phyloP scores from a whole-genome alignment of 2,797 vertebrate genomes.

The Karalla daura region DNA sequence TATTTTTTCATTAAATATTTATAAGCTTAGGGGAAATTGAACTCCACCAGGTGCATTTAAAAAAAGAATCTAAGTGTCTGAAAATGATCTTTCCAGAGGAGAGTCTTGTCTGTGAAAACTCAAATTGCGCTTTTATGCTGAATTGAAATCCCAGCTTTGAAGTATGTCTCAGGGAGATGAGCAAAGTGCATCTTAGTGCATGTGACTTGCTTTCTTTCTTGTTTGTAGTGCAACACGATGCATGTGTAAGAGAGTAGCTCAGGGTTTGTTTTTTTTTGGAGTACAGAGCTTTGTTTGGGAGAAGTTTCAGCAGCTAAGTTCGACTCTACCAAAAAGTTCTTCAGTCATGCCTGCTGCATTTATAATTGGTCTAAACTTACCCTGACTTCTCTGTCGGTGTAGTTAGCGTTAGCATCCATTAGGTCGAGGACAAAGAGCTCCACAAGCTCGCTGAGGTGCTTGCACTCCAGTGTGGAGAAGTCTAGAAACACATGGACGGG shows the following conservation, averaged over 20 bases:
- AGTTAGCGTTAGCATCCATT: constrained; percentile 90
- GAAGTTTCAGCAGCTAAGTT: not conserved
- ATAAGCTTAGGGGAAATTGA: not conserved
- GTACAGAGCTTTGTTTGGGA: not conserved
- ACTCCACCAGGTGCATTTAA: not conserved
- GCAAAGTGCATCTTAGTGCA: not conserved
- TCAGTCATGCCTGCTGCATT: not conserved
- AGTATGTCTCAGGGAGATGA: not conserved
- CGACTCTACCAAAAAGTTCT: not conserved
- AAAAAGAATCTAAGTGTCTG: not conserved
- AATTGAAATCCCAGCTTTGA: not conserved
- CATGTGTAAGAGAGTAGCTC: not conserved
- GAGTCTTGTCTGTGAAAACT: not conserved
- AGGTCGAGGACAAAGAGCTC: constrained; percentile 93
- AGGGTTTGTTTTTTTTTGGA: not conserved
- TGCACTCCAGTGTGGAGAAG: constrained; percentile 89
- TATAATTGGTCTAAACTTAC: constrained; percentile 75
- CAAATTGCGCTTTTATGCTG: not conserved
- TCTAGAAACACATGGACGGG: constrained; percentile 96
- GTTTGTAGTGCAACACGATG: not conserved
- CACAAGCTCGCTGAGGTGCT: constrained; percentile 88
- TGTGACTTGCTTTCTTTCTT: not conserved
- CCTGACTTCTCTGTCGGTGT: constrained; percentile 89
- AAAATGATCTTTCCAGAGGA: not conserved
- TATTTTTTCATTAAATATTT: constrained; percentile 5